Evolutionary conservation across 2,113 vertebrate genomes (phyloP), one percentile per base, ranked within the genome.

Genomic region (Mixornis gularis): DNA sequence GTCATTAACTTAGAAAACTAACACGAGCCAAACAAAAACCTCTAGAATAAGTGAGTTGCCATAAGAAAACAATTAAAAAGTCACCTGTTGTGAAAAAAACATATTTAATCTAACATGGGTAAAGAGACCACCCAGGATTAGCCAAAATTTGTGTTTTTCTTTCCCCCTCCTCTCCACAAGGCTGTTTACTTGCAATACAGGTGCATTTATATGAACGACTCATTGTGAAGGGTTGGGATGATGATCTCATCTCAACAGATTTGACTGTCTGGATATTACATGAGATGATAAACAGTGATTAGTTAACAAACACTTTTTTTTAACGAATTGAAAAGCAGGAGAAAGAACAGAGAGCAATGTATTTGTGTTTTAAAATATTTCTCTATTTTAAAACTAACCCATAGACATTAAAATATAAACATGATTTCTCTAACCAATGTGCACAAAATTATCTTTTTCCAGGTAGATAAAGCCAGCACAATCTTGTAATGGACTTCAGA

Each of bases 51-150:
- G 96, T 95, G 85, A 92, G 80, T 95, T 97, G 64, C 94, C 95
- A 90, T 97, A 97, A 95, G 96, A 98, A 97, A 97, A 97, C 95
- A 97, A 97, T 97, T 98, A 93, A 97, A 97, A 97, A 96, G 93
- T 97, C 97, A 97, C 97, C 96, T 97, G 96, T 97, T 96, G 97
- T 96, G 96, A 96, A 97, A 97, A 97, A 97, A 96, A 66, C 70
- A 96, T 95, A 94, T 97, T 97, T 97, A 96, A 96, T 95, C 93
- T 96, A 97, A 95, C 65, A 72, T 64, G 59, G 41, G 72, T 70
- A 92, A 96, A 94, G 77, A 96, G 97, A 97, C 96, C 97, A 98
- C 97, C 96, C 96, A 98, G 90, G 95, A 95, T 83, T 93, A 93
- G 48, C 71, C 52, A 92, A 68, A 90, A 94, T 43, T 89, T 92